phyloP scores from a whole-genome alignment of 2,797 vertebrate genomes.

The Fistularia tabacaria region DNA sequence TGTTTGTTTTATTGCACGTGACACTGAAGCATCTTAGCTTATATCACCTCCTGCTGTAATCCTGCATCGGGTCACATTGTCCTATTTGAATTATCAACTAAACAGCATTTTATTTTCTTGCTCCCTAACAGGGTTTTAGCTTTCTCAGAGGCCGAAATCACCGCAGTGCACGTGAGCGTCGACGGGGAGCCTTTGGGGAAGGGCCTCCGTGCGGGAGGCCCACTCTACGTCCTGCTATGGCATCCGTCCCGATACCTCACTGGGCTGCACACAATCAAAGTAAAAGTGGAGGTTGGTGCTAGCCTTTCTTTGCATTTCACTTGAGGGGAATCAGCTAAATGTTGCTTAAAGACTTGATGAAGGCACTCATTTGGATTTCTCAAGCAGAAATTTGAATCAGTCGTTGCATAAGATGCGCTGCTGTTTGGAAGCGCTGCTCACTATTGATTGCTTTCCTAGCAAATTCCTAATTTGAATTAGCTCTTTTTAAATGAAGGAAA shows the following conservation, averaged over 20 bases:
- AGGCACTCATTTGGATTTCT: too few species aligned
- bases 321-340: not conserved
- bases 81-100: too few species aligned
- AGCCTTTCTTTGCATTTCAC: not conserved
- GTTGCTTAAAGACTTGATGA: not conserved
- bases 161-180: conserved; percentile 80
- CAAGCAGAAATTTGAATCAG: too few species aligned
- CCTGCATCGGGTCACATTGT: too few species aligned
- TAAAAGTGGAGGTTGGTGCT: conserved; percentile 82
- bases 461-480: not conserved
- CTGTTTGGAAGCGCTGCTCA: not conserved
- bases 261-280: conserved; percentile 85
- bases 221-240: conserved; percentile 88
- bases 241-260: conserved; percentile 80
- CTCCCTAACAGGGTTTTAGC: conserved; percentile 81
- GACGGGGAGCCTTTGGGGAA: conserved; percentile 80
- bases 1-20: too few species aligned
- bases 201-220: conserved; percentile 78
- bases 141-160: conserved; percentile 86
- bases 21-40: too few species aligned
- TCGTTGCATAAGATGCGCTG: too few species aligned
- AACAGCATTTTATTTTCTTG: not conserved
- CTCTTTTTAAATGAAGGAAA: not conserved
- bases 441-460: not conserved
- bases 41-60: too few species aligned